A percentile compares a stretch with the other conserved stretches of the same genome.
Conservation (phyloP, 2,888 invertebrate genomes). For the Polietes domitor region DNA sequence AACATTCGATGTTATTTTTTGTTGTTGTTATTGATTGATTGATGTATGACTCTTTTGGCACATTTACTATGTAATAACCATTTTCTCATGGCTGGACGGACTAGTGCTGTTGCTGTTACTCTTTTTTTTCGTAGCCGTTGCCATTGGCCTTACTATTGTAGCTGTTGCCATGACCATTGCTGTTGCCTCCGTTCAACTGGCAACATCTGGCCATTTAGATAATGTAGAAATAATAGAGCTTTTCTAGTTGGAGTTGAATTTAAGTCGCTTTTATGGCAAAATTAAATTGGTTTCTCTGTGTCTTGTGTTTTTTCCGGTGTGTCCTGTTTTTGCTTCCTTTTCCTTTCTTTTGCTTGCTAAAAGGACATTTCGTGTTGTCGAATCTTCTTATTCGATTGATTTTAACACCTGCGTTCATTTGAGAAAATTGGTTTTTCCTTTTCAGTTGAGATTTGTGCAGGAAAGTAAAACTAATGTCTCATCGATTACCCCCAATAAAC, state of each 20-base stretch:
- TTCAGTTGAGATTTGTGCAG: constrained; percentile 17
- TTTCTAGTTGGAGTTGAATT: constrained; percentile 43
- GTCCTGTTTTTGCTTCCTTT: not conserved
- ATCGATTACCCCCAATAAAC: constrained; percentile 59
- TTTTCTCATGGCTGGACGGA: constrained; percentile 27
- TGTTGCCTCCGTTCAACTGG: constrained; percentile 16
- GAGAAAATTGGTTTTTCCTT: constrained; percentile 32
- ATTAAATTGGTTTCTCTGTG: constrained; percentile 9
- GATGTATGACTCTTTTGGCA: constrained; percentile 57
- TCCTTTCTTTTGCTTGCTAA: not conserved
- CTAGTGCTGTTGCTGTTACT: not conserved
- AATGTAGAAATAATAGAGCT: constrained; percentile 52
- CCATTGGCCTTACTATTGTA: not conserved
- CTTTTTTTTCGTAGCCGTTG: not conserved
- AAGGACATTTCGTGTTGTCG: not conserved
- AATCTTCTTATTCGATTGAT: constrained; percentile 53
- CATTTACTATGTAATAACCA: constrained; percentile 60
- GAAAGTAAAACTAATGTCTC: constrained; percentile 51
- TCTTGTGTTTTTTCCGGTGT: not conserved
- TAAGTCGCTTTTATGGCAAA: constrained; percentile 7
- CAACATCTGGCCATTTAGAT: constrained; percentile 59
- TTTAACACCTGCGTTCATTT: constrained; percentile 59
- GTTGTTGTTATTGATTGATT: constrained; percentile 61
- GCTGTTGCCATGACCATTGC: not conserved
- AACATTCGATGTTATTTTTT: constrained; percentile 42